Conservation (phyloP, 1,140 invertebrate genomes). For the Manduca sexta region DNA sequence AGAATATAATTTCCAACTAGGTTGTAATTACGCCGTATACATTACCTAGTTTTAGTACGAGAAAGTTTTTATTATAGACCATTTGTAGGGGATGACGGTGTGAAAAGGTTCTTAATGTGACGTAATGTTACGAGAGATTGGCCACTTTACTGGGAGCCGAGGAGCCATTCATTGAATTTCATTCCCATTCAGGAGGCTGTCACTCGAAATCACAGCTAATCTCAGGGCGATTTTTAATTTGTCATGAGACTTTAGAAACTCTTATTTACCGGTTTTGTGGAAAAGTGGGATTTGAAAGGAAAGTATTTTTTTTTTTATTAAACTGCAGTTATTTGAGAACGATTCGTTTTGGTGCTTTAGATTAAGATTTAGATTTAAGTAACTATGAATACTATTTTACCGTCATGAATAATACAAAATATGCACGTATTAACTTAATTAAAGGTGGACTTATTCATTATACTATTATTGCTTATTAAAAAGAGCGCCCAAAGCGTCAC, state of each 20-base stretch:
- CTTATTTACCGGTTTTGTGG: too few species aligned
- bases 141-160: conserved; percentile 27
- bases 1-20: neutral
- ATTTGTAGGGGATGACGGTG: conserved; percentile 1
- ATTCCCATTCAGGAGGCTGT: conserved; percentile 25
- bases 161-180: conserved; percentile 33
- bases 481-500: too few species aligned
- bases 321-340: too few species aligned
- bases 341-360: too few species aligned
- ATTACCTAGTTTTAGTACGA: neutral
- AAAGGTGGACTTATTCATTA: too few species aligned
- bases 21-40: conserved; percentile 4
- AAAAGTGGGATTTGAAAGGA: too few species aligned
- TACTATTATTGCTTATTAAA: too few species aligned
- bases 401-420: too few species aligned
- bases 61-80: neutral
- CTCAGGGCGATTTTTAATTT: conserved; percentile 29
- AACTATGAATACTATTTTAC: too few species aligned
- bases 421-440: too few species aligned
- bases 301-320: too few species aligned
- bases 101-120: conserved; percentile 25
- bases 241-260: conserved; percentile 11
- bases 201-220: conserved; percentile 26
- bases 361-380: too few species aligned
- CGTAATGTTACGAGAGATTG: conserved; percentile 34